Base-by-base conservation (phyloP, 2,797 vertebrate genomes). In the Podarcis siculus region DNA sequence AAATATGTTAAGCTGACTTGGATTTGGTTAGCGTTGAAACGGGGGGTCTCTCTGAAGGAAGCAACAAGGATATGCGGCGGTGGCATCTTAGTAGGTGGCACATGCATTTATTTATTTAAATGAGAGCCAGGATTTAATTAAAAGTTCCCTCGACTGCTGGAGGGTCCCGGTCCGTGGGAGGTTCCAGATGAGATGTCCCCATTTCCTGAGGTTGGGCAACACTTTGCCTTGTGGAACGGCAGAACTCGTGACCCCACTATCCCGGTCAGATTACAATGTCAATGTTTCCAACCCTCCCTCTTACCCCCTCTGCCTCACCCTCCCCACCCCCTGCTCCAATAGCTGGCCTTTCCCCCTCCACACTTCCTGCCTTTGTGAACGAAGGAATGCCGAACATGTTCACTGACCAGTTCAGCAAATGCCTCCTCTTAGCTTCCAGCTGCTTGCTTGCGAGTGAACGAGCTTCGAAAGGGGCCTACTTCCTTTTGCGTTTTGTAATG, bases 1-100 rank as follows among this genome's bases (percentile, higher is more conserved):
- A 92, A 78, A 93, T 92, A 91, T 27, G 86, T 87, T 93, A 94
- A 88, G 79, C 87, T 85, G 91, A 90, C 86, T 55, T 91, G 86
- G 83, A 88, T 89, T 69, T 84, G 89, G 89, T 87, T 93, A 94
- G 64, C 25, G 69, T 79, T 91, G 72, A 9, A 1, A 64, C 35
- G 42, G 0, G 64, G 72, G 0, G 79, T 81, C 89, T 73, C 75
- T 86, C 89, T 88, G 78, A 92, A 90, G 79, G 93, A 94, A 90
- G 45, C 83, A 89, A 87, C 1, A 0, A 87, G 88, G 88, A 94
- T 94, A 88, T 49, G 85, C 86, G 80, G 88, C 87, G 78, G 87
- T 87, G 90, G 92, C 86, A 93, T 76, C 23, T 5, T 0, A 39
- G 94, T 91, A 95, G 94, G 94, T 88, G 91, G 91, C 23, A 90